Percentiles rank a stretch among this genome's conserved stretches.
Conservation (phyloP, 2,113 vertebrate genomes). For the Hippopotamus amphibius region DNA sequence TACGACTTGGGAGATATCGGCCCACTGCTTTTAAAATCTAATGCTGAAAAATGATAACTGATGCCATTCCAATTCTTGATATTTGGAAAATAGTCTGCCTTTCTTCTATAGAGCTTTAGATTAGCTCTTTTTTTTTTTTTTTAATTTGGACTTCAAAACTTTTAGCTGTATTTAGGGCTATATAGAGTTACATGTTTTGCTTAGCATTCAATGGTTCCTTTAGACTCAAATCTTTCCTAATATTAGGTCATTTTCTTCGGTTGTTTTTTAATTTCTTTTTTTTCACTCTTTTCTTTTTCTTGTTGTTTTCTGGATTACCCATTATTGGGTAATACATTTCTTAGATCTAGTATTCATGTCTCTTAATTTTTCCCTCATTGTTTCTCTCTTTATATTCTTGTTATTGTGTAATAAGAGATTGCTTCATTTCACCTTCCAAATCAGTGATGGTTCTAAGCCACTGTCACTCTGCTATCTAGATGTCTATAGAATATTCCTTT, state of each 20-base stretch:
- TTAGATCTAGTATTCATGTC: too few relatives aligned
- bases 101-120: not conserved
- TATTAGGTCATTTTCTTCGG: rapidly evolving
- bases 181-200: rapidly evolving
- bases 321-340: not conserved
- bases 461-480: not conserved
- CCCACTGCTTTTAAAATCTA: not conserved
- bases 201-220: not conserved
- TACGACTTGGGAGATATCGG: not conserved
- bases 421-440: not conserved
- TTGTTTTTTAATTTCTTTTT: not conserved
- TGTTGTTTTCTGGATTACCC: not conserved
- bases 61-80: not conserved
- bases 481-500: not conserved
- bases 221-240: not conserved
- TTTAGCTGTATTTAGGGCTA: not conserved
- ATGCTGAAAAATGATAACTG: not conserved
- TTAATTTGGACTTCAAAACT: not conserved
- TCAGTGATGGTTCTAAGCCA: not conserved
- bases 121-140: not conserved
- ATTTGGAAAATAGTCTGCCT: not conserved
- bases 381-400: not conserved
- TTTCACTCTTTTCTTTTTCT: not conserved
- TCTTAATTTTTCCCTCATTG: not conserved
- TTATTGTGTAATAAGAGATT: too few relatives aligned